Evolutionary conservation across 2,113 vertebrate species (phyloP), one percentile per base, ranked within the genome.

Genomic region (Cacatua alba): DNA sequence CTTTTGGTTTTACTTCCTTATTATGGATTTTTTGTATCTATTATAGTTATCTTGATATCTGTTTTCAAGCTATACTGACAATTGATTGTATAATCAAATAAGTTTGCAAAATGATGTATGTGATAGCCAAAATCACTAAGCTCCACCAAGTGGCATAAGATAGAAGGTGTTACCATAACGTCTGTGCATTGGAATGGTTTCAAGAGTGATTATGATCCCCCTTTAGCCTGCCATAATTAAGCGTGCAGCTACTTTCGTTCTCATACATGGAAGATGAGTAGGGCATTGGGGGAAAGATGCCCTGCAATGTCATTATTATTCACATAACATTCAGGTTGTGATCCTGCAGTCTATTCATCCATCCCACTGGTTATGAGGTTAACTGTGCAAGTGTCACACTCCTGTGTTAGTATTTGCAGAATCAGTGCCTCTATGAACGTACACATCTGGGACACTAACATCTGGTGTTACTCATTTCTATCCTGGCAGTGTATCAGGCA

Each of bases 61-160:
- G 57, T 35, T 94, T 71, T 88, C 49, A 63, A 70, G 60, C 21
- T 43, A 11, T 2, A 6, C n/a, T 4, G 39, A 49, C 12, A 44
- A 26, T 6, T 6, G 44, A 23, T 72, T 44, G 48, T 46, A 51
- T 11, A 74, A 92, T 13, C 63, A 14, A 49, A 43, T 12, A 55
- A 43, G 31, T 87, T 44, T 79, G 31, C 41, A 48, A 55, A 67
- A 18, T 0, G 1, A 49, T 28, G 53, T 7, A 7, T 59, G 62
- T 21, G 23, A 49, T 29, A 92, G 94, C 63, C 84, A 78, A 91
- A 97, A 96, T 95, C 94, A 64, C 82, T 90, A 97, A 94, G 96
- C 96, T 96, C 96, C 96, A 97, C 92, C 95, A 97, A 96, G 94
- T 95, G 97, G 97, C 94, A 83, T 7, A 48, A 86, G 37, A 85